Base-by-base conservation (phyloP, 2,113 vertebrate genomes). In the Eurypyga helias region DNA sequence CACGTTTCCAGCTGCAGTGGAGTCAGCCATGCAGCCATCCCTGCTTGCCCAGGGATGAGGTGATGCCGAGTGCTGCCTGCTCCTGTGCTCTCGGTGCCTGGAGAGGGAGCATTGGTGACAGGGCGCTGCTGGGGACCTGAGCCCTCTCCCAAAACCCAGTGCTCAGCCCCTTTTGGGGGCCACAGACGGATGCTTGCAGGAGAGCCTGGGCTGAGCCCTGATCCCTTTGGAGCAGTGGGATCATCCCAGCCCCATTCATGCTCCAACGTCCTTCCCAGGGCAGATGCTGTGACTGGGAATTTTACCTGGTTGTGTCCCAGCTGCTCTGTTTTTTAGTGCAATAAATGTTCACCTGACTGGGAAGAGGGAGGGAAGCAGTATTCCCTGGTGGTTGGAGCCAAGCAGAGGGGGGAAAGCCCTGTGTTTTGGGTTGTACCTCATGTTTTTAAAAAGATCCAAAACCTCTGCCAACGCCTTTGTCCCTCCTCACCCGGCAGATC, bases 181-280 rank as follows among this genome's bases (percentile, higher is more conserved):
- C 28, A 21, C 28, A 5, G 23, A 4, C 2, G 17, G 54, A 7
- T 0, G 9, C 41, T 26, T 12, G 33, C 18, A 24, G 64, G 31
- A 20, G 26, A 43, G 25, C 45, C 52, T 0, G 5, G 18, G 54
- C 62, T 69, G 25, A 60, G 19, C 25, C 52, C 62, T 6, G 13
- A 18, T 58, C 29, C 45, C 52, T 49, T 34, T 16, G 7, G 20
- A 55, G 26, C 33, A 34, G 46, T 8, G 12, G 10, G 7, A 34
- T 5, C 24, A 5, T 10, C 54, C 62, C 2, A 4, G 26, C 52
- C 16, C 25, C 2, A 6, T 17, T 31, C 26, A 2, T 19, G 13
- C 31, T 58, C 67, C 60, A 28, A 5, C 34, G 9, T 31, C 43
- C 51, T 36, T 43, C 36, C 45, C 1, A 1, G 25, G 7, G 60